These are phyloP conservation scores for Drosophila meridionalis DNA, from an alignment of 2,888 invertebrate genomes.

Conservation along the genomic window DNA sequence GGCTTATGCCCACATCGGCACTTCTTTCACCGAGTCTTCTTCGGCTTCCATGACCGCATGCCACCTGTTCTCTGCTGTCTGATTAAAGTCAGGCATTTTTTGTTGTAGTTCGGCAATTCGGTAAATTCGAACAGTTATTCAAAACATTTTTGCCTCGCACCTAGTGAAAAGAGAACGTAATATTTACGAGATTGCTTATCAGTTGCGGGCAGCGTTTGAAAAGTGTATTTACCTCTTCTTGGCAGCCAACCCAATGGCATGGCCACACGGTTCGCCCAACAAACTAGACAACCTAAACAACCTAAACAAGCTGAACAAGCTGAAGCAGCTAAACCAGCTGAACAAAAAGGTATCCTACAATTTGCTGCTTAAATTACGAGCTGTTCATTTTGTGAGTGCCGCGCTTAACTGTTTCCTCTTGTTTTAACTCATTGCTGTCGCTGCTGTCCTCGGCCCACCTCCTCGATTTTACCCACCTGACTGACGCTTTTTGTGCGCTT, in stretches of 20 bases:
- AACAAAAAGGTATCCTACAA: slow-evolving; percentile 40
- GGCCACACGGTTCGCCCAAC: slow-evolving; percentile 5
- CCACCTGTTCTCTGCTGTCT: slow-evolving; percentile 13
- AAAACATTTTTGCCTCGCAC: slow-evolving; percentile 33
- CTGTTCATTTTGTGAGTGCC: slow-evolving; percentile 75
- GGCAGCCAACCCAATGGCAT: slow-evolving; percentile 16
- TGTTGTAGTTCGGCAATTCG: slow-evolving; percentile 14
- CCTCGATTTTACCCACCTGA: slow-evolving; percentile 25
- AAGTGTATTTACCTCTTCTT: slow-evolving; percentile 27
- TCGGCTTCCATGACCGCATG: slow-evolving; percentile 4
- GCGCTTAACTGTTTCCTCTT: slow-evolving; percentile 69
- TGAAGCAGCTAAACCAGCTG: slow-evolving; percentile 39
- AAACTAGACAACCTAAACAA: slow-evolving; percentile 34
- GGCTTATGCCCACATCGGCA: slow-evolving; percentile 60
- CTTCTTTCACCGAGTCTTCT: slow-evolving; percentile 30
- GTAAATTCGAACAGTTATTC: slow-evolving; percentile 51
- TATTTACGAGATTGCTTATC: slow-evolving; percentile 35
- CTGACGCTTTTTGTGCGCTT: slow-evolving; percentile 53
- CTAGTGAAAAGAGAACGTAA: slow-evolving; percentile 21
- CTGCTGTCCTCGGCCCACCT: slow-evolving; percentile 15
- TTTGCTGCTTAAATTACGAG: slow-evolving; percentile 74
- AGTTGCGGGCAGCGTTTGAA: slow-evolving; percentile 19
- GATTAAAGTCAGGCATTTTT: slow-evolving; percentile 39
- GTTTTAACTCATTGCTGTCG: slow-evolving; percentile 63
- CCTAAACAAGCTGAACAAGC: slow-evolving; percentile 28